Percentiles rank a stretch among this genome's conserved stretches.
Conservation (phyloP, 2,888 invertebrate species). For the Agrotis segetum region DNA sequence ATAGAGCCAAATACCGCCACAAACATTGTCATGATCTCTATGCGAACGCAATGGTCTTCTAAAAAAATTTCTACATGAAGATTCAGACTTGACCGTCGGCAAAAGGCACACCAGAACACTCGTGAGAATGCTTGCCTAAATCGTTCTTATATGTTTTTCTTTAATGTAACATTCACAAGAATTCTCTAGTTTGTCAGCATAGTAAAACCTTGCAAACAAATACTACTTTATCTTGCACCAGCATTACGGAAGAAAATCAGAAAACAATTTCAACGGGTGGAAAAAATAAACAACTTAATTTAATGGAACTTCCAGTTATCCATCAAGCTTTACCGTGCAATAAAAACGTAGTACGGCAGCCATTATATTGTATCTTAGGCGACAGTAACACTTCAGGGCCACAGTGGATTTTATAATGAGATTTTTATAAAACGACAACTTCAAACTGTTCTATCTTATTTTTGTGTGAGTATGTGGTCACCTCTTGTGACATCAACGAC, state of each 20-base stretch:
- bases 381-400: slow-evolving; percentile 19
- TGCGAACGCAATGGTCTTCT: too few relatives aligned
- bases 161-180: too few relatives aligned
- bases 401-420: slow-evolving; percentile 25
- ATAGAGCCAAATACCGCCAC: too few relatives aligned
- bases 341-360: slow-evolving; percentile 44
- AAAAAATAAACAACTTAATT: slow-evolving; percentile 33
- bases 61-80: too few relatives aligned
- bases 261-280: slow-evolving; percentile 1
- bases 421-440: slow-evolving; percentile 8
- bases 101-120: too few relatives aligned
- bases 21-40: too few relatives aligned
- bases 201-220: not conserved
- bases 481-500: too few relatives aligned
- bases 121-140: too few relatives aligned
- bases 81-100: too few relatives aligned
- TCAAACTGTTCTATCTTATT: not conserved
- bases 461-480: too few relatives aligned
- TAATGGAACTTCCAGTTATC: slow-evolving; percentile 37
- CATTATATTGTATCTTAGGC: slow-evolving; percentile 45
- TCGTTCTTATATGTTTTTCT: too few relatives aligned
- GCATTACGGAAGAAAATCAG: slow-evolving; percentile 14
- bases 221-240: not conserved
- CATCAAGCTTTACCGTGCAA: slow-evolving; percentile 48
- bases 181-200: not conserved